Percentiles rank a stretch among this genome's conserved stretches.
phyloP scores from a whole-genome alignment of 2,113 vertebrate genomes.

The Leptodactylus fuscus region DNA sequence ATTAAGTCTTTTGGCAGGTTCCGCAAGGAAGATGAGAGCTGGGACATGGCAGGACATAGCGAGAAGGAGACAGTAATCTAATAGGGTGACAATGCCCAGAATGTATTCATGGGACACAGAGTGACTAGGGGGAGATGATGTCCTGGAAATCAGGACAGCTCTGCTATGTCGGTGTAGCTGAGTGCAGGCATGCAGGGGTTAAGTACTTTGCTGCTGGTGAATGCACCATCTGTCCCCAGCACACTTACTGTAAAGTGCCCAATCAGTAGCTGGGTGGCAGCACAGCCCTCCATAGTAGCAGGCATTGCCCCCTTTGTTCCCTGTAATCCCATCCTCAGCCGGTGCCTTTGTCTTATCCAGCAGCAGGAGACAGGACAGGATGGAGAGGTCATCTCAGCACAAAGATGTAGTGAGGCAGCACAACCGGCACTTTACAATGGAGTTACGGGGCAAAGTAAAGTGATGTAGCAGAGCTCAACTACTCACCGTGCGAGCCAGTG shows the following conservation, averaged over 20 bases:
- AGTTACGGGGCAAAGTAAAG: neutral
- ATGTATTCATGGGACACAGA: neutral
- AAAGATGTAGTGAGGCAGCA: neutral
- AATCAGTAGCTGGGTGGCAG: neutral
- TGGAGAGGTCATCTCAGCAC: neutral
- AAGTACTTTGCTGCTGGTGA: neutral
- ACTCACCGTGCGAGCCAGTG: constrained; percentile 17
- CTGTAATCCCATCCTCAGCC: constrained; percentile 48
- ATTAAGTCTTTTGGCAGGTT: constrained; percentile 38
- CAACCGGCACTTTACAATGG: neutral
- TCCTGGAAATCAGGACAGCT: no score
- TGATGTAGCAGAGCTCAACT: constrained; percentile 21
- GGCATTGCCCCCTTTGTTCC: constrained; percentile 51
- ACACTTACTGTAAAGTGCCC: neutral
- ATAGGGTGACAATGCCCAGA: constrained; percentile 8
- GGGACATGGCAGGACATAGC: constrained; percentile 21
- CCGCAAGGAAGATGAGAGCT: neutral
- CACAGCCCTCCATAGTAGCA: constrained; percentile 25
- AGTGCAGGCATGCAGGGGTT: neutral
- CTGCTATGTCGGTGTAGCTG: no score
- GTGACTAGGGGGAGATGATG: no score
- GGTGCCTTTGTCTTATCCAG: constrained; percentile 30
- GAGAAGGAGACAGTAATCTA: neutral
- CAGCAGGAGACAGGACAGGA: neutral
- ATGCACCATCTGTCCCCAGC: neutral